These are phyloP conservation scores for Anorthoa munda DNA, from an alignment of 2,888 invertebrate genomes.

Conservation along the genomic window DNA sequence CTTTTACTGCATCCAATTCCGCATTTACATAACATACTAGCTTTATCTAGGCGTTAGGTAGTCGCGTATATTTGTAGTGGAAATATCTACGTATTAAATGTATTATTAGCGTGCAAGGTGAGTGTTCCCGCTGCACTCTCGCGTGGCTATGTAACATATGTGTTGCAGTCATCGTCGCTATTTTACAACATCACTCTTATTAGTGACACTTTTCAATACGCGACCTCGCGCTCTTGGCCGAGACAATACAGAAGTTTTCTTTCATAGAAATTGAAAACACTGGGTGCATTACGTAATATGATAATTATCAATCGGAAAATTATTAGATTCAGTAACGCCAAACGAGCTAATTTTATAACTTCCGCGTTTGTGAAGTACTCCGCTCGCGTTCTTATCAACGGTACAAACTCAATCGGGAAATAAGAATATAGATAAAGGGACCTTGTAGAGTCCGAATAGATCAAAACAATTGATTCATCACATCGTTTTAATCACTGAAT, in stretches of 20 bases:
- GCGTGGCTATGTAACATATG: slow-evolving; percentile 67
- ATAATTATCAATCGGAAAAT: background rate
- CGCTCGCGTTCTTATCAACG: slow-evolving; percentile 1
- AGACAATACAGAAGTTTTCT: slow-evolving; percentile 34
- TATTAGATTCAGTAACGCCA: slow-evolving; percentile 10
- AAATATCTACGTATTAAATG: slow-evolving; percentile 84
- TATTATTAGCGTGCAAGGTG: slow-evolving; percentile 89
- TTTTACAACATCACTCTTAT: slow-evolving; percentile 59
- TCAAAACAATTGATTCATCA: slow-evolving; percentile 63
- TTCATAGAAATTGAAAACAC: slow-evolving; percentile 57
- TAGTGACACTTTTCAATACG: slow-evolving; percentile 49
- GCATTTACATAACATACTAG: slow-evolving; percentile 65
- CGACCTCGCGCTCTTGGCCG: slow-evolving; percentile 60
- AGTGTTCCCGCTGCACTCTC: slow-evolving; percentile 82
- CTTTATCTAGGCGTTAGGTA: slow-evolving; percentile 73
- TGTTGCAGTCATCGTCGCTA: slow-evolving; percentile 55
- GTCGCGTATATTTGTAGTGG: slow-evolving; percentile 76
- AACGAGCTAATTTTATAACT: slow-evolving; percentile 7
- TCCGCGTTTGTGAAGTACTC: slow-evolving; percentile 32
- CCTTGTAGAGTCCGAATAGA: slow-evolving; percentile 61
- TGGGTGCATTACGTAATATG: slow-evolving; percentile 13
- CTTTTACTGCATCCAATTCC: slow-evolving; percentile 40
- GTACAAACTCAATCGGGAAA: slow-evolving; percentile 46
- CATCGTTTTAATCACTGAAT: slow-evolving; percentile 54
- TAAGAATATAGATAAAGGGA: slow-evolving; percentile 44